phyloP scores from a whole-genome alignment of 2,888 invertebrate species.

The Hecatera dysodea region DNA sequence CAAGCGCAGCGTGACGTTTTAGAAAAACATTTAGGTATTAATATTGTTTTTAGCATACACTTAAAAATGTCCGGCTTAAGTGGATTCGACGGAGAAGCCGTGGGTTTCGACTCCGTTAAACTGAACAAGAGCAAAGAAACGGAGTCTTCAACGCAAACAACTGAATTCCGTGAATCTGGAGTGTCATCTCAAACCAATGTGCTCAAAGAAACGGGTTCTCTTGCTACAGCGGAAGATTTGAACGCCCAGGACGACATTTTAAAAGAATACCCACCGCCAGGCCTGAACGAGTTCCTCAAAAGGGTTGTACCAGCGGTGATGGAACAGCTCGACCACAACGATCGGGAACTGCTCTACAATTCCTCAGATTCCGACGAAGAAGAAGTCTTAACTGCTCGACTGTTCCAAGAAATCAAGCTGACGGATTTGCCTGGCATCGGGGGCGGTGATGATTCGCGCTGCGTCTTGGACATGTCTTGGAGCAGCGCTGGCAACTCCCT shows the following conservation, averaged over 20 bases:
- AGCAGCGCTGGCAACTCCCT: slow-evolving; percentile 82
- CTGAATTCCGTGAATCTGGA: slow-evolving; percentile 74
- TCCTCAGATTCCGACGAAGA: slow-evolving; percentile 87
- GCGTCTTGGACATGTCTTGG: slow-evolving; percentile 80
- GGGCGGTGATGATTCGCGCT: slow-evolving; percentile 77
- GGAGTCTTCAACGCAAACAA: slow-evolving; percentile 78
- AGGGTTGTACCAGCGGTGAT: slow-evolving; percentile 83
- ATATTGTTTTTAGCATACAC: slow-evolving; percentile 22
- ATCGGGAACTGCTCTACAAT: slow-evolving; percentile 71
- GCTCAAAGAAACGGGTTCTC: slow-evolving; percentile 74
- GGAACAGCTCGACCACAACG: slow-evolving; percentile 80
- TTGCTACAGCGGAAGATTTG: slow-evolving; percentile 75
- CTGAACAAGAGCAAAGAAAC: slow-evolving; percentile 69
- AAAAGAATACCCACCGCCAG: slow-evolving; percentile 78
- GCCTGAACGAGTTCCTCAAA: slow-evolving; percentile 82
- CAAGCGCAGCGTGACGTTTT: slow-evolving; percentile 30
- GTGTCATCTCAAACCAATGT: slow-evolving; percentile 76
- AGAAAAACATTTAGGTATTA: slow-evolving; percentile 16
- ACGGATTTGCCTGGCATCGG: slow-evolving; percentile 70
- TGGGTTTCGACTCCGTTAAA: slow-evolving; percentile 81
- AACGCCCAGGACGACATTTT: slow-evolving; percentile 71
- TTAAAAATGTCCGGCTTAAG: slow-evolving; percentile 78
- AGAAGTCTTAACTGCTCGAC: slow-evolving; percentile 75
- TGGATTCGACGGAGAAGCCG: slow-evolving; percentile 83
- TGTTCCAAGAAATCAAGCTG: slow-evolving; percentile 79